Evolutionary conservation across 1,140 invertebrate species (phyloP).

Genomic region (Musca domestica): DNA sequence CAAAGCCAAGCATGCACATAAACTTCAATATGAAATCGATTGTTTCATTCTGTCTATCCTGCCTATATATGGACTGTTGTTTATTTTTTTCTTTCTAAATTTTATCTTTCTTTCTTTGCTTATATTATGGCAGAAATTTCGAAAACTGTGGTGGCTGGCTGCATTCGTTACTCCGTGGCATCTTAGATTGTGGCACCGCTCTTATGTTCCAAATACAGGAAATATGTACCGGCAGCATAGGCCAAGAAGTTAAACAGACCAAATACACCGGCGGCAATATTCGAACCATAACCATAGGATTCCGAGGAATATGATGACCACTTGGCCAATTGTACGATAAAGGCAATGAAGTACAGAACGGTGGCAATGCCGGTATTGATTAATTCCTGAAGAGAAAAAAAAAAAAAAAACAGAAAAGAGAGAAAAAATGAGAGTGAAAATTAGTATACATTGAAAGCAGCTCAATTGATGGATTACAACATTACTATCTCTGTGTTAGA

Average conservation of each 20-base stretch:
- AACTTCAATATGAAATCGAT: too few species aligned
- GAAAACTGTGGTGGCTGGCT: neutral
- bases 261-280: slow-evolving; percentile 76
- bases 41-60: neutral
- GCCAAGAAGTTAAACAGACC: slow-evolving; percentile 78
- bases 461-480: neutral
- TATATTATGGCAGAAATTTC: neutral
- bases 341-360: slow-evolving; percentile 73
- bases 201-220: slow-evolving; percentile 74
- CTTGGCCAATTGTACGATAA: slow-evolving; percentile 72
- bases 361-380: slow-evolving; percentile 70
- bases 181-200: slow-evolving; percentile 49
- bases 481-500: too few species aligned
- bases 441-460: neutral
- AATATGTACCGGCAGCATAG: slow-evolving; percentile 72
- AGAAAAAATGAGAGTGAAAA: too few species aligned
- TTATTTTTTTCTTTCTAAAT: neutral
- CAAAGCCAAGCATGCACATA: too few species aligned
- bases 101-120: neutral
- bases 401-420: neutral
- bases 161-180: slow-evolving; percentile 31
- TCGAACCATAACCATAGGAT: slow-evolving; percentile 55
- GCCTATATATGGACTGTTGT: slow-evolving; percentile 1
- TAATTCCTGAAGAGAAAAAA: slow-evolving; percentile 67
- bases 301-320: slow-evolving; percentile 55